Base-by-base conservation (phyloP, 1,140 invertebrate genomes). In the Ectropis grisescens region DNA sequence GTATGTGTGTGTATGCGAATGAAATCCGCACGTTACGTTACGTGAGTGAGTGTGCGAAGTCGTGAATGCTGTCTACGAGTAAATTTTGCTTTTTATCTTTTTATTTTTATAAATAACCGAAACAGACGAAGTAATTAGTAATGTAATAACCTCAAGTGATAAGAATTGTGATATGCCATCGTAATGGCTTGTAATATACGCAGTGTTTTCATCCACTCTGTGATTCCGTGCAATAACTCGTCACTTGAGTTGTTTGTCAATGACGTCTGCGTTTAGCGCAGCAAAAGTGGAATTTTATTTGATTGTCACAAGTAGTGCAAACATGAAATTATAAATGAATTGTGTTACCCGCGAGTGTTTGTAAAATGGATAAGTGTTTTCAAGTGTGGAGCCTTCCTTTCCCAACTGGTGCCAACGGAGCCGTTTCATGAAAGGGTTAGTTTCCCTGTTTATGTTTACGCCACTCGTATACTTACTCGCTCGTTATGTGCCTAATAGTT, bases 341-440 rank as follows among this genome's bases (percentile, higher is more conserved):
- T 60, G 75, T 69, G 66, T 58, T 59, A 55, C 59, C 58, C 58
- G 67, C 71, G 56, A 58, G 65, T 76, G 68, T 65, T 58, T 58
- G 43, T 78, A 78, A 81, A 74, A 81, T 81, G 75, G 72, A 81
- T 81, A 61, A 67, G 67, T 68, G 61, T 72, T 64, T 65, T 65
- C 61, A 57, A 47, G 53, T 59, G 44, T 60, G 64, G 65, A 71
- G 62, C 57, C 58, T 64, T 70, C 57, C 61, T 76, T 61, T 56
- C 59, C 45, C 69, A 58, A 72, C 69, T 45, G 69, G 58, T 52
- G 64, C 70, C 67, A 67, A 66, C 59, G 62, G 58, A 76, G 69
- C 55, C 68, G 76, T 66, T 72, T 81, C 76, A 81, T 81, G 76
- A 81, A 78, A 75, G 75, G 75, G 75, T 78, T 66, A 78, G 71